Evolutionary conservation across 1,140 invertebrate genomes (phyloP), one percentile per base, ranked within the genome.

Genomic region (Drosophila santomea): DNA sequence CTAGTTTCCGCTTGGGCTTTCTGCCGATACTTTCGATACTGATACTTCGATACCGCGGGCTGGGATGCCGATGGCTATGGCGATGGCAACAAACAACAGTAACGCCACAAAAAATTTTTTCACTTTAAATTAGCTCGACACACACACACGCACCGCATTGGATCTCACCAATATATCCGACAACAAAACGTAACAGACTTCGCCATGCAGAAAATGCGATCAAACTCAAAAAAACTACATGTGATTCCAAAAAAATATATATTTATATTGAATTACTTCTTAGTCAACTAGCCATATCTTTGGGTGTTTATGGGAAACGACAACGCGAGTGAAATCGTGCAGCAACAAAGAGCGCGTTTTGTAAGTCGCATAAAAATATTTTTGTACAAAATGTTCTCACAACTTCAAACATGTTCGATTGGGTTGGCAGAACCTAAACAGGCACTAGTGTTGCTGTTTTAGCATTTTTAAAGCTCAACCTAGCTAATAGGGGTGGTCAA

Each of bases 1-100:
- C 45, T 64, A 50, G 15, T 59, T 59, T 69, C 47, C 56, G 54
- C 55, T 80, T 82, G 59, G 63, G 20, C 44, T 80, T 45, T 17
- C 50, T 54, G 80, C 25, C 58, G 17, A 54, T 38, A 41, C 59
- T 47, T 32, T 32, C 7, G 32, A 32, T 32, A 12, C 47, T 32
- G 36, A 45, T 23, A 43, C 44, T 59, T 23, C 43, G 43, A 20
- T 45, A 45, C 11, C 11, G 11, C 17, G 15, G 41, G 41, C 41
- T 39, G n/a, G n/a, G 41, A 17, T 32, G 32, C 32, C 32, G 32
- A 32, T 45, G 15, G 43, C 43, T 10, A 20, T 43, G 56, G 47
- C 35, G 41, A 44, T 39, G 17, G 43, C 15, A 39, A 28, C 28
- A 11, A 32, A 35, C 62, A 57, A 57, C 45, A 57, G 52, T 25